Evolutionary conservation across 2,888 invertebrate species (phyloP).

Genomic region (Gonocerus acuteangulatus): DNA sequence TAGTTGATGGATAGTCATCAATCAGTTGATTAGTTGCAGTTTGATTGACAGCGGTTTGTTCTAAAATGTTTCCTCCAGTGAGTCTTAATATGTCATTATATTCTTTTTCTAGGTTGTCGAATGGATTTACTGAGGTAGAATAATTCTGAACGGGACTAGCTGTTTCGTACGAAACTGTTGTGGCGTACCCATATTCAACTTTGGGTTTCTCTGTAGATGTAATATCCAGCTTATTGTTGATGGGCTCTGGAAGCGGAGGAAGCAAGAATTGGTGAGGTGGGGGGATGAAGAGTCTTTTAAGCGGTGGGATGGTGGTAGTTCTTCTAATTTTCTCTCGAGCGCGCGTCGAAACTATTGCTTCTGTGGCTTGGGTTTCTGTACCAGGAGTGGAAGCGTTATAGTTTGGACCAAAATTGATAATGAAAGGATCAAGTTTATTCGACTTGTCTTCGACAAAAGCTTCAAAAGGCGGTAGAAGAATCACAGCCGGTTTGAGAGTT

Average conservation of each 20-base stretch:
- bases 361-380: too few species aligned
- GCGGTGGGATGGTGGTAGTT: neutral
- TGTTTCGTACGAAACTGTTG: too few species aligned
- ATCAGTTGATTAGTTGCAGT: too few species aligned
- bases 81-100: neutral
- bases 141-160: too few species aligned
- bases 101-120: neutral
- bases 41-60: too few species aligned
- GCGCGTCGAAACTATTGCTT: neutral
- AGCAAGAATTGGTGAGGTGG: conserved; percentile 1
- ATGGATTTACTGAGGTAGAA: neutral
- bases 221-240: neutral
- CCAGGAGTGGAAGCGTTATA: too few species aligned
- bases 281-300: neutral
- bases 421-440: conserved; percentile 15
- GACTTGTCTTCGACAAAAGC: neutral
- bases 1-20: too few species aligned
- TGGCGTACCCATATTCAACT: too few species aligned
- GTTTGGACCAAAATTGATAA: conserved; percentile 17
- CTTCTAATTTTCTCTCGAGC: neutral
- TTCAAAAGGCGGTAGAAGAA: conserved; percentile 34
- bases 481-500: conserved; percentile 31
- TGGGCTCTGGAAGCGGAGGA: neutral
- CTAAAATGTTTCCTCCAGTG: neutral
- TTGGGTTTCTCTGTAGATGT: neutral